Evolutionary conservation across 2,888 invertebrate genomes (phyloP).

Genomic region (Drosophila helvetica): DNA sequence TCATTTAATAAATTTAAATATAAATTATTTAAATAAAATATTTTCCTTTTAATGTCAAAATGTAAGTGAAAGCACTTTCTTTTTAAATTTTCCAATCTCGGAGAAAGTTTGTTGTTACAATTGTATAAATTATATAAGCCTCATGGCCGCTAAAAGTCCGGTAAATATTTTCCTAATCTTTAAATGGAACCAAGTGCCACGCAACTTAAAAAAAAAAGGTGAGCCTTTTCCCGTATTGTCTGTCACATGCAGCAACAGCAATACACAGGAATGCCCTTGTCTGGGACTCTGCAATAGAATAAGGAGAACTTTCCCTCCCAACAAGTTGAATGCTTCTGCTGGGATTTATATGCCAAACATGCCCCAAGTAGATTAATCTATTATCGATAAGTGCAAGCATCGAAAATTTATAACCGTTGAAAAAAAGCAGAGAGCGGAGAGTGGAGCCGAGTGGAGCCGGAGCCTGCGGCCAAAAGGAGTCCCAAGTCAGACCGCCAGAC

Average conservation of each 20-base stretch:
- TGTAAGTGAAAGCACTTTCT: too few species aligned
- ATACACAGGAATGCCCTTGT: neutral
- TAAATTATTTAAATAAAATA: too few species aligned
- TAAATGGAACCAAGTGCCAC: neutral
- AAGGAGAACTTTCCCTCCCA: constrained; percentile 7
- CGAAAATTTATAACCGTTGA: constrained; percentile 76
- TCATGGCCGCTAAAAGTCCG: too few species aligned
- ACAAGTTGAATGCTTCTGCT: constrained; percentile 32
- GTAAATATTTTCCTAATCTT: neutral
- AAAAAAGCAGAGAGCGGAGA: constrained; percentile 48
- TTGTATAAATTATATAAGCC: too few species aligned
- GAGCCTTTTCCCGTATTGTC: neutral
- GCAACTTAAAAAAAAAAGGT: neutral
- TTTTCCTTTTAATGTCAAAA: too few species aligned
- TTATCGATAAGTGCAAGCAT: constrained; percentile 80
- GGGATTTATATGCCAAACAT: constrained; percentile 68
- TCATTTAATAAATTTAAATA: too few species aligned
- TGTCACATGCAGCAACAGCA: neutral
- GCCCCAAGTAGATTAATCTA: constrained; percentile 80
- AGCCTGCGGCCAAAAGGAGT: constrained; percentile 59
- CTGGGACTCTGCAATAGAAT: neutral
- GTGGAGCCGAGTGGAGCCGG: constrained; percentile 24
- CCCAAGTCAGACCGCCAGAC: constrained; percentile 67
- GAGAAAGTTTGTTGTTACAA: too few species aligned
- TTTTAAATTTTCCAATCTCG: too few species aligned